phyloP scores from a whole-genome alignment of 1,140 invertebrate genomes.

The Sitophilus oryzae region DNA sequence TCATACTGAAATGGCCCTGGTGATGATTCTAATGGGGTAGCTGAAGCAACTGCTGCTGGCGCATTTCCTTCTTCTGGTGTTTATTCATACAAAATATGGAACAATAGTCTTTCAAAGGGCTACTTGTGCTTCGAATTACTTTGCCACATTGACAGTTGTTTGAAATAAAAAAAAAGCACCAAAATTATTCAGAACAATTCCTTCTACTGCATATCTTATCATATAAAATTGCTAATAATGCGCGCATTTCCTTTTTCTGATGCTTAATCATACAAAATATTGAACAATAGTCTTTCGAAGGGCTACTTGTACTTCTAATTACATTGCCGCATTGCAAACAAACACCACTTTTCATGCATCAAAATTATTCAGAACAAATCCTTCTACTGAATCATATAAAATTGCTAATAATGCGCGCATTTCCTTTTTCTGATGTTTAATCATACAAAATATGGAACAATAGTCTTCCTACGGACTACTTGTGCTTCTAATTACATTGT shows the following conservation, averaged over 20 bases:
- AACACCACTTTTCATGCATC: conserved; percentile 75
- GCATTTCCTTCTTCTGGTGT: no score
- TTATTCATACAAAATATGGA: no score
- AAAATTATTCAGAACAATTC: no score
- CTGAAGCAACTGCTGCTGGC: conserved; percentile 42
- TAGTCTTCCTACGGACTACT: conserved; percentile 66
- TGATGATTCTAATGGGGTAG: conserved; percentile 47
- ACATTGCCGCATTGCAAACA: conserved; percentile 81
- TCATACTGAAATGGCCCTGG: no score
- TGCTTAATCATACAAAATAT: conserved; percentile 73
- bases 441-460: conserved; percentile 72
- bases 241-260: conserved; percentile 66
- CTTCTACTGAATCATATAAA: no score
- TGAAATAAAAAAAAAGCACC: conserved; percentile 75
- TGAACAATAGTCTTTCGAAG: conserved; percentile 78
- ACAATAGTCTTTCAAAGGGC: no score
- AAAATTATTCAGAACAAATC: no score
- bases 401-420: no score
- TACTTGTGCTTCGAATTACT: no score
- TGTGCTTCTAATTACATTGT: conserved; percentile 72
- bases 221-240: no score
- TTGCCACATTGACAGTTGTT: conserved; percentile 68
- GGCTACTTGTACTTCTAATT: conserved; percentile 58
- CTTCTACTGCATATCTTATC: no score
- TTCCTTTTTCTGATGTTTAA: conserved; percentile 73